Base-by-base conservation (phyloP, 2,888 invertebrate genomes). In the Endotricha flammealis region DNA sequence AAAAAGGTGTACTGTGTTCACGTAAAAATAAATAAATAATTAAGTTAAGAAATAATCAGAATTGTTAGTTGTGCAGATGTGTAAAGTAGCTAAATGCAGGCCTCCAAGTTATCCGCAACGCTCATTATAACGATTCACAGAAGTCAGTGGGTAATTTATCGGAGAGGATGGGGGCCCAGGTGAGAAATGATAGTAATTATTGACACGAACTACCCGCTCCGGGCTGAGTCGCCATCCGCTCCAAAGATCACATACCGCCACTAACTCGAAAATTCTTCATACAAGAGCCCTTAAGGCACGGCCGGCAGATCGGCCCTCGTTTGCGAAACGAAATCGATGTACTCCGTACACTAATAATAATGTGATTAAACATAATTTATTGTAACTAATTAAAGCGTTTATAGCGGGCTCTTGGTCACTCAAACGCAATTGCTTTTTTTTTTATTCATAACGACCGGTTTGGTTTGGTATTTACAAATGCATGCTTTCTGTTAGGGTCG, bases 231-330 rank as follows among this genome's bases (percentile, higher is more conserved):
- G 53, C 66, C 70, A 60, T 63, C 58, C 70, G 50, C 56, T 59
- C 60, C 57, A 67, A 76, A 74, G 70, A 79, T 75, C 72, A 71
- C 70, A 77, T 73, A 68, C 71, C 63, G 66, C 63, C 64, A 80
- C 76, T 79, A 80, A 81, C 69, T 78, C 70, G 77, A 79, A 79
- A 82, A 83, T 81, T 74, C 69, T 71, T 77, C 79, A 72, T 73
- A 71, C 63, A 77, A 72, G 74, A 57, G 59, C 73, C 80, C 76
- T 67, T 65, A 57, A n/a, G 75, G 77, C 76, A 56, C 54, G 57
- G 57, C 65, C 69, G 50, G 57, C 64, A 50, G 48, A 46, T 57
- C 40, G 46, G 46, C 54, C 57, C 60, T 57, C 58, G 64, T 62
- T 67, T 57, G 59, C 58, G 52, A 64, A 62, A 59, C 59, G 61